Percentiles rank a stretch among this genome's conserved stretches.
Conservation (phyloP, 2,797 vertebrate genomes). For the Rallus crepitans region DNA sequence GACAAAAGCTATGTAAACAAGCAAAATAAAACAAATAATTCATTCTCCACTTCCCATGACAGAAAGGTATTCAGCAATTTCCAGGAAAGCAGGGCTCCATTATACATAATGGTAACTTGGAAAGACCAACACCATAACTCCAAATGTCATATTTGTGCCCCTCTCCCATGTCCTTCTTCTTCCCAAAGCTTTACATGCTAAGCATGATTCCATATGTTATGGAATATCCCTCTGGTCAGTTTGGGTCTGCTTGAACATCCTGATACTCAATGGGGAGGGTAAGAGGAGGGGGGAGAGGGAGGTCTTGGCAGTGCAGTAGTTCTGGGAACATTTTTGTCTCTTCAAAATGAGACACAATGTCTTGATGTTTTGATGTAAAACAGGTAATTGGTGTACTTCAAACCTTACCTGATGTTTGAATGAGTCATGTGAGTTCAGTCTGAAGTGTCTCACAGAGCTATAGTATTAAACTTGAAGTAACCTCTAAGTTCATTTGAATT, state of each 20-base stretch:
- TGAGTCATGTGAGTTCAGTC: background rate
- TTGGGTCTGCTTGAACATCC: background rate
- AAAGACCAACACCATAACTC: too few species aligned
- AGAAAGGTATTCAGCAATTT: too few species aligned
- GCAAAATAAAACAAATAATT: too few species aligned
- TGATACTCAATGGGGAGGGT: background rate
- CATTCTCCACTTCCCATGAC: too few species aligned
- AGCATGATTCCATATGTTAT: too few species aligned
- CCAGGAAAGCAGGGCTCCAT: too few species aligned
- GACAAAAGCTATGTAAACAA: too few species aligned
- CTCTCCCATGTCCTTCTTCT: too few species aligned
- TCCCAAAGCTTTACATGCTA: too few species aligned
- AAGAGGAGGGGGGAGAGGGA: rapidly evolving
- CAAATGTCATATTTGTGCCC: too few species aligned
- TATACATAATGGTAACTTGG: too few species aligned
- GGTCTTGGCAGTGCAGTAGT: background rate
- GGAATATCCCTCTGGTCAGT: too few species aligned
- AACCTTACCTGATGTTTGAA: background rate
- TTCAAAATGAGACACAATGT: background rate
- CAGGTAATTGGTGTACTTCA: background rate
- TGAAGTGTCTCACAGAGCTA: background rate
- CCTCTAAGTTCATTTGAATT: background rate
- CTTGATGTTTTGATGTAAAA: background rate
- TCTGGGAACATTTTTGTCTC: background rate
- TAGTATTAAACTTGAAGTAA: background rate